Evolutionary conservation across 2,797 vertebrate species (phyloP).

Genomic region (Orestias chungarensis): DNA sequence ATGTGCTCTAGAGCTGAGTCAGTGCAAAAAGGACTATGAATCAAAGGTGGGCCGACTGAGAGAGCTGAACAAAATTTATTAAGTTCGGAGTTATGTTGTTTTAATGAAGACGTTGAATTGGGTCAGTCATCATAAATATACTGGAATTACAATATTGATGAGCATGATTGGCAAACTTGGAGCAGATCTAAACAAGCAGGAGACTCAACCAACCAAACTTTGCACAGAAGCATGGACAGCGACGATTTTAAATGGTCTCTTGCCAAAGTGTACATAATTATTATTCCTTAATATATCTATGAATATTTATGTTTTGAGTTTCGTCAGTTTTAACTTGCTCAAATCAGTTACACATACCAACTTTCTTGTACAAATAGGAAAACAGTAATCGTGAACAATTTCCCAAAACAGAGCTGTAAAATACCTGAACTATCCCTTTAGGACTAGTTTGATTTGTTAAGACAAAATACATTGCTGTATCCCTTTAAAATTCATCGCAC

Average conservation of each 20-base stretch:
- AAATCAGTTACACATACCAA: not conserved
- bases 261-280: not conserved
- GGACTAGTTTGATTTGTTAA: not conserved
- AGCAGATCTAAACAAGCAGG: too few species aligned
- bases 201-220: not conserved
- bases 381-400: not conserved
- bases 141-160: not conserved
- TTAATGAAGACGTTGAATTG: not conserved
- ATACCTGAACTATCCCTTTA: not conserved
- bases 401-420: not conserved
- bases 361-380: not conserved
- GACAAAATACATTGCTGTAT: not conserved
- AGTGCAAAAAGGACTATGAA: not conserved
- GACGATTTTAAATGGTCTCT: too few species aligned
- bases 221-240: not conserved
- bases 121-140: not conserved
- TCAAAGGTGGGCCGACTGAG: not conserved
- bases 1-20: not conserved
- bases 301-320: not conserved
- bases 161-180: not conserved
- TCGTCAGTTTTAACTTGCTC: not conserved
- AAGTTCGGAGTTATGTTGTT: not conserved
- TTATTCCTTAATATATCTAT: not conserved
- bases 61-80: not conserved
- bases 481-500: not conserved